A percentile compares a stretch with the other conserved stretches of the same genome.
Evolutionary conservation across 2,888 invertebrate genomes (phyloP).

Genomic region (Portevinia maculata): DNA sequence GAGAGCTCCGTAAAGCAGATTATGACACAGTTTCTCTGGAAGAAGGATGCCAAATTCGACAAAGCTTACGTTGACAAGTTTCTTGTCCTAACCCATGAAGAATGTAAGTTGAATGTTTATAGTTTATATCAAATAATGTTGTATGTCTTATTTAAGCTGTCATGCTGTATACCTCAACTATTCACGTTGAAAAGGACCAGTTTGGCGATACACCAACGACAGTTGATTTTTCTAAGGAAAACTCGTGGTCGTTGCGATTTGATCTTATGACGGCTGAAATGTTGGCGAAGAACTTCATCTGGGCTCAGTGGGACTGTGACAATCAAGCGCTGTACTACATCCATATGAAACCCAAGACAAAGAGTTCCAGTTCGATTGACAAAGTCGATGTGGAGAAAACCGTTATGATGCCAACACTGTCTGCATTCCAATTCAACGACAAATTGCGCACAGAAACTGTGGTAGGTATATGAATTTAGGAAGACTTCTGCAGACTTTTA

Average conservation of each 20-base stretch:
- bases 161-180: conserved; percentile 79
- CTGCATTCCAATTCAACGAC: conserved; percentile 93
- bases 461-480: conserved; percentile 83
- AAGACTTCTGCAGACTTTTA: neutral
- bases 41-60: conserved; percentile 77
- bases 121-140: neutral
- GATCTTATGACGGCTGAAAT: conserved; percentile 84
- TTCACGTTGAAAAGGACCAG: conserved; percentile 80
- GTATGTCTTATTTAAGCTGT: conserved; percentile 75
- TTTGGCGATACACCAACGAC: conserved; percentile 49
- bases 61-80: conserved; percentile 86
- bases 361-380: conserved; percentile 86
- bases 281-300: conserved; percentile 89
- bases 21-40: conserved; percentile 88
- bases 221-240: conserved; percentile 76
- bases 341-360: conserved; percentile 88
- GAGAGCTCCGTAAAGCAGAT: conserved; percentile 88
- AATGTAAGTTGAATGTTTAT: conserved; percentile 84
- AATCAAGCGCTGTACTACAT: conserved; percentile 91
- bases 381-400: conserved; percentile 86
- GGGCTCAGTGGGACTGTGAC: conserved; percentile 93
- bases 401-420: conserved; percentile 89
- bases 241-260: conserved; percentile 84
- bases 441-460: conserved; percentile 94
- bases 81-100: conserved; percentile 89